Percentiles rank a stretch among this genome's conserved stretches.
These are phyloP conservation scores for Pachypanchax playfairii DNA, from an alignment of 2,113 vertebrate genomes.

Conservation along the genomic window DNA sequence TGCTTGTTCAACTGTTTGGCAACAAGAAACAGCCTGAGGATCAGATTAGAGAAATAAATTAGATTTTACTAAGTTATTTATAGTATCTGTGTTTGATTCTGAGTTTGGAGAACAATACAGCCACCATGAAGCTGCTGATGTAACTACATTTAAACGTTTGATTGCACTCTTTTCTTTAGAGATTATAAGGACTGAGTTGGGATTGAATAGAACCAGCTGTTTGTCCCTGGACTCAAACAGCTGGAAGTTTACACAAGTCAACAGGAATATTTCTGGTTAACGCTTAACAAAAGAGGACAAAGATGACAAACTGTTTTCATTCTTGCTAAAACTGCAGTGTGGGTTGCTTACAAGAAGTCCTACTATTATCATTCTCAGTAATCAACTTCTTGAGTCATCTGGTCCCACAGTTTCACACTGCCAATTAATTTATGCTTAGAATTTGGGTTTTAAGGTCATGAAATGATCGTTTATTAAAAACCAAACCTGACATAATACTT, in stretches of 20 bases:
- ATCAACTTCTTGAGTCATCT: neutral
- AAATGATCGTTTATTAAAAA: too few relatives aligned
- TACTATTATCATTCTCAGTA: neutral
- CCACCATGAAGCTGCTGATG: neutral
- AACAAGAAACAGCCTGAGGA: neutral
- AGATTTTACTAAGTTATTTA: conserved; percentile 4
- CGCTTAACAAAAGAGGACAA: too few relatives aligned
- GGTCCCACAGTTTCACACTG: neutral
- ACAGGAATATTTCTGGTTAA: too few relatives aligned
- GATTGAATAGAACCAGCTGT: too few relatives aligned
- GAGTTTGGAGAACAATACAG: conserved; percentile 2
- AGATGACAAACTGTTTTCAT: neutral
- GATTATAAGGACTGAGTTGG: too few relatives aligned
- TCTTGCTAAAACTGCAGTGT: neutral
- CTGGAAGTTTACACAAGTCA: too few relatives aligned
- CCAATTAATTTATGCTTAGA: neutral
- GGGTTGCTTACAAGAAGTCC: neutral
- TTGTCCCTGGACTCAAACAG: too few relatives aligned
- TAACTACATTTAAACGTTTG: neutral
- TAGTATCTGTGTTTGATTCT: conserved; percentile 9
- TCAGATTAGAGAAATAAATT: conserved; percentile 1
- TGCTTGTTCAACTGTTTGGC: neutral
- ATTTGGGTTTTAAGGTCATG: too few relatives aligned
- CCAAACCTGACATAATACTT: too few relatives aligned
- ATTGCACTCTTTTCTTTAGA: neutral